These are phyloP conservation scores for Hetaerina americana DNA, from an alignment of 1,140 invertebrate species.

Conservation along the genomic window DNA sequence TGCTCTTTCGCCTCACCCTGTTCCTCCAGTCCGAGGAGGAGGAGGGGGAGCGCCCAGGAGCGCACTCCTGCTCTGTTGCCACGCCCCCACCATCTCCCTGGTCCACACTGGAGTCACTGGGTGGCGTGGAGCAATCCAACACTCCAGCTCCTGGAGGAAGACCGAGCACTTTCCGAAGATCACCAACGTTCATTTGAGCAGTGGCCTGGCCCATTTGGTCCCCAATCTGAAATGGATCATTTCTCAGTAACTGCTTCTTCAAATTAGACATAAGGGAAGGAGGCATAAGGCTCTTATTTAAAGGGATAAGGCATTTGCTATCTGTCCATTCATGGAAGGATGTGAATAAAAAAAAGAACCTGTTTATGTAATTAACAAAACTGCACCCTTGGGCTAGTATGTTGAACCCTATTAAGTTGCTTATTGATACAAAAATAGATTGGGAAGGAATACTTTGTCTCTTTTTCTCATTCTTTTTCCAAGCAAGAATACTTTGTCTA, in stretches of 20 bases:
- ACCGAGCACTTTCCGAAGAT: constrained; percentile 72
- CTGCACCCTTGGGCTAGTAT: no score
- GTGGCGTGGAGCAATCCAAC: constrained; percentile 1
- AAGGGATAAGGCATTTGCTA: no score
- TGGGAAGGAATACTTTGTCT: no score
- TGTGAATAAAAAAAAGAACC: no score
- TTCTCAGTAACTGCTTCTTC: neutral
- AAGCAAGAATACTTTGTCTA: no score
- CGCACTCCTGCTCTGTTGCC: constrained; percentile 17
- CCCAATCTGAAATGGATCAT: constrained; percentile 50
- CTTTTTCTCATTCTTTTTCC: no score
- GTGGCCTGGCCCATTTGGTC: constrained; percentile 83
- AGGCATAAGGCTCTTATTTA: no score
- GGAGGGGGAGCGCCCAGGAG: constrained; percentile 16
- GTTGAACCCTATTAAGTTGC: no score
- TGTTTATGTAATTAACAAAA: no score
- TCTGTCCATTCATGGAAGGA: no score
- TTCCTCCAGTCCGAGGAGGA: constrained; percentile 33
- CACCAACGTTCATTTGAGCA: constrained; percentile 83
- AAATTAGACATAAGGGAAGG: neutral
- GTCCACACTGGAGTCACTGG: constrained; percentile 18
- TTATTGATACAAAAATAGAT: no score
- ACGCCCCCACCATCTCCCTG: constrained; percentile 24
- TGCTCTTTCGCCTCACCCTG: constrained; percentile 74
- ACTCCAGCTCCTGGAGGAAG: constrained; percentile 41